Evolutionary conservation across 1,140 invertebrate genomes (phyloP).

Genomic region (Heliconius himera): DNA sequence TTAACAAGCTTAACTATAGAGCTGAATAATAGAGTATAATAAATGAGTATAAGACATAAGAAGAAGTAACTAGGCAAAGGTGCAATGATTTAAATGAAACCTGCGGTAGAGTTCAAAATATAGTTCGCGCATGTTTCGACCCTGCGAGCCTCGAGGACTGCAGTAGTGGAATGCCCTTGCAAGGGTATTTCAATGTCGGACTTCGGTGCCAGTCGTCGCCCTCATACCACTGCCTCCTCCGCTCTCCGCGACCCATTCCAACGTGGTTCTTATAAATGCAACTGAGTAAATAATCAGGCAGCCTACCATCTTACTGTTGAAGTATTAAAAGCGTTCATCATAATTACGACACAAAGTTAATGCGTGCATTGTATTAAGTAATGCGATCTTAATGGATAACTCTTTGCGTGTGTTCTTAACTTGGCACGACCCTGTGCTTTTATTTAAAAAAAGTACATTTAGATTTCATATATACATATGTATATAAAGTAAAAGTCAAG

Average conservation of each 20-base stretch:
- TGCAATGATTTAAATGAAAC: constrained; percentile 26
- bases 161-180: constrained; percentile 76
- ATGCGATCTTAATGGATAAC: not conserved
- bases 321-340: not conserved
- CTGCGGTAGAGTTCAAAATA: constrained; percentile 44
- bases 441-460: not conserved
- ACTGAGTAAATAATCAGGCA: constrained; percentile 57
- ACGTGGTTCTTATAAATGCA: constrained; percentile 57
- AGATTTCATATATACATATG: not conserved
- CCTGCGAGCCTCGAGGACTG: constrained; percentile 69
- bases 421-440: not conserved
- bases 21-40: not conserved
- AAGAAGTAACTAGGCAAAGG: constrained; percentile 3
- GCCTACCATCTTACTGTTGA: constrained; percentile 10
- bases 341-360: not conserved
- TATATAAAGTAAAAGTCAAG: constrained; percentile 3
- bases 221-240: constrained; percentile 51
- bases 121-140: constrained; percentile 59
- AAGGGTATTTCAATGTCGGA: constrained; percentile 77
- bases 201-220: constrained; percentile 75
- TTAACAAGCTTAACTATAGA: not conserved
- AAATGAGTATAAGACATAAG: not conserved
- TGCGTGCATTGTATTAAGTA: not conserved
- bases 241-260: constrained; percentile 46
- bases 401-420: not conserved